Base-by-base conservation (phyloP, 2,797 vertebrate genomes). In the Girardinus metallicus region DNA sequence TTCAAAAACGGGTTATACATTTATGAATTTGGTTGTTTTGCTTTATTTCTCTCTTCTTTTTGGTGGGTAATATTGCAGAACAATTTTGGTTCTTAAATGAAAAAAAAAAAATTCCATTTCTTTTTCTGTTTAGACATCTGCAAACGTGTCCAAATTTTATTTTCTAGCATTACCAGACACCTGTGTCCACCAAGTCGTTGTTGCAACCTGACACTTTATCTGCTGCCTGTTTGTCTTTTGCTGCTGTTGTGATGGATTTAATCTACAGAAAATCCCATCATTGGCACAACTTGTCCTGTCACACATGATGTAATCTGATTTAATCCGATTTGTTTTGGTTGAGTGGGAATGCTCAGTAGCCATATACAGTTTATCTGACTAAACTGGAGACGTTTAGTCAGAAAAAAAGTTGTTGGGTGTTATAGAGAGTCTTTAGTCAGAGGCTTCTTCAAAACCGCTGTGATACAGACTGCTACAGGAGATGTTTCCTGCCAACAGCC, bases 201-300 rank as follows among this genome's bases (percentile, higher is more conserved):
- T 46, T 46, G 78, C 73, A 21, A 76, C 55, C 26, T 75, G 46
- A 34, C 49, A 39, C 51, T 46, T 62, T 46, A 66, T 79, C 79
- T 77, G 13, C 26, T 74, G 29, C 2, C 80, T 51, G 41, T 53
- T 68, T 29, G 76, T 49, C 80, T 60, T 76, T 39, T 18, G 26
- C 70, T n/a, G 75, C 75, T 76, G 76, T 74, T 80, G 31, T 51
- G n/a, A 76, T 57, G 29, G 73, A 83, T 80, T 83, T 57, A 80
- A 57, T 43, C 31, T 15, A 4, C 23, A 53, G 36, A 15, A 83
- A 85, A 87, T 83, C 73, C 73, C 18, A 77, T 76, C 39, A 51
- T 43, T 55, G 43, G 71, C 75, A 29, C 66, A 66, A 26, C 16
- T 66, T 46, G 3, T 74, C 80, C n/a, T 78, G 55, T 77, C 73